Base-by-base conservation (phyloP, 2,888 invertebrate species). In the Bugula neritina region DNA sequence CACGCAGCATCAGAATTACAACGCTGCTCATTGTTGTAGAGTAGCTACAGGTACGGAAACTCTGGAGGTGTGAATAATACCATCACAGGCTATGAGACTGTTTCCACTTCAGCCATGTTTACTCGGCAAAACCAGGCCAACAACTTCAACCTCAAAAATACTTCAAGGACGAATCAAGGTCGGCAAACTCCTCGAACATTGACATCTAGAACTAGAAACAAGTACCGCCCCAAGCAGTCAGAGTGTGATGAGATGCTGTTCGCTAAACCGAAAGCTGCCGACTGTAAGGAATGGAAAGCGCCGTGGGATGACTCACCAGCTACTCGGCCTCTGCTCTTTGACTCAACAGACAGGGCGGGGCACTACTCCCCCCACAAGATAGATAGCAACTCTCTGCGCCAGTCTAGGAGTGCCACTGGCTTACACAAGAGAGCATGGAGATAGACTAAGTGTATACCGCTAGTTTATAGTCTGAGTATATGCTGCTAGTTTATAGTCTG, bases 171-270 rank as follows among this genome's bases (percentile, higher is more conserved):
- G 17, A 17, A 17, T 17, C 43, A 43, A 17, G 10, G 17, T 10
- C 17, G 10, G 17, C 17, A 43, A 10, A 43, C 43, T 10, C 43
- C 27, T 13, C 2, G 29, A 31, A 13, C 2, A 31, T 10, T 5
- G 5, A 63, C 31, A 31, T 63, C 63, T 29, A 63, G 27, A 31
- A 29, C 63, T 13, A 25, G 34, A 31, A 63, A 63, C 31, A 63
- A 34, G 31, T 63, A 63, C 63, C 27, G 63, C 27, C 63, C 63
- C 5, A 63, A 63, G 27, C 29, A 27, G 1, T 63, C 63, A 25
- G 63, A 63, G 31, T 63, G 63, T 63, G 63, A 63, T 63, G 63
- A 63, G 13, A 63, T 63, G 63, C 27, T 63, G 63, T 63, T 63
- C 31, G 63, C 31, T 13, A 25, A 31, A 63, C 63, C 63, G 5